Conservation (phyloP, 2,888 invertebrate species). For the Cephus pulcher region DNA sequence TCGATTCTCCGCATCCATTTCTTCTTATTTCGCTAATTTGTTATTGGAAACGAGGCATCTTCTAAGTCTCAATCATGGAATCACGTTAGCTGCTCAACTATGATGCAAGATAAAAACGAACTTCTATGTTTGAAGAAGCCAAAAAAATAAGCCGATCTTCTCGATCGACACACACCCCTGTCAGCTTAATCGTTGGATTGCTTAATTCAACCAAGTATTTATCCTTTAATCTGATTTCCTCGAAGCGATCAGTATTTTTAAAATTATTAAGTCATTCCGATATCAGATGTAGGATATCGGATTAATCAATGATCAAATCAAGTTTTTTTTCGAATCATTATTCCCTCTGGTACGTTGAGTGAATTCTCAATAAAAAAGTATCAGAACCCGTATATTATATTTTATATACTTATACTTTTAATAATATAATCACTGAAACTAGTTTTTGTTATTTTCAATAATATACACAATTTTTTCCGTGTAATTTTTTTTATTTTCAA, state of each 20-base stretch:
- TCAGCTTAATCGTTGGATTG: background rate
- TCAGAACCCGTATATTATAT: background rate
- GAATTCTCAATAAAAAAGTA: background rate
- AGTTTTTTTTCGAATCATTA: background rate
- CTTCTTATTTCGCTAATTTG: constrained; percentile 15
- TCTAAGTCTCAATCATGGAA: background rate
- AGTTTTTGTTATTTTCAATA: background rate
- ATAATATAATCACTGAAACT: background rate
- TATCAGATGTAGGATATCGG: background rate
- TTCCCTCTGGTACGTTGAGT: background rate
- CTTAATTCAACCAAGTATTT: background rate
- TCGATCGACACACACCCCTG: background rate
- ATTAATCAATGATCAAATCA: background rate
- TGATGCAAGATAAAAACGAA: background rate
- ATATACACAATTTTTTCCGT: background rate
- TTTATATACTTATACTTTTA: background rate
- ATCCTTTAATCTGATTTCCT: background rate
- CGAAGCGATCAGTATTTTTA: background rate
- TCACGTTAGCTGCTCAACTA: background rate
- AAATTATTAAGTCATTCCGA: background rate
- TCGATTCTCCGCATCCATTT: constrained; percentile 91
- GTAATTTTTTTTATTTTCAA: background rate
- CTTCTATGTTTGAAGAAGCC: background rate
- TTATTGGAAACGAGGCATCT: background rate
- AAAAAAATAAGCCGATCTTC: background rate